Evolutionary conservation across 2,797 vertebrate genomes (phyloP), one percentile per base, ranked within the genome.

Genomic region (Microctenopoma steveboyesi): DNA sequence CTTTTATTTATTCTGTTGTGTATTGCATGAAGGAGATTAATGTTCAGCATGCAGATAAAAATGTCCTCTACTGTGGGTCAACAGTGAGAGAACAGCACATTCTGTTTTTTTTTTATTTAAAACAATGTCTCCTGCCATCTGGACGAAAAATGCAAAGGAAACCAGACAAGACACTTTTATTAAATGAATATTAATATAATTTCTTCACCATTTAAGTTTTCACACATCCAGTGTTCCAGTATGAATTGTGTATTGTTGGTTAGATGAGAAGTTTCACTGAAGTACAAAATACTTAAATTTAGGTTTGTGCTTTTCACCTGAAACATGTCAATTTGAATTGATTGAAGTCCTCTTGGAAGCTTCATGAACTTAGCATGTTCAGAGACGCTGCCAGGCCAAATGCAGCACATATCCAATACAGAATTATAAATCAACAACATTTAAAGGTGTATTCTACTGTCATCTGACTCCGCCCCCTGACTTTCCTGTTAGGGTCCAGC

Each of bases 61-160:
- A 35, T 2, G 7, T 35, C 33, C 33, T 35, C 33, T 35, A 8
- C 62, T 11, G 78, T 47, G 10, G 85, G 85, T 66, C 87, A 69
- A 60, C 81, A 40, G 70, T 87, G 85, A 59, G 83, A 85, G 60
- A 86, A 88, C 72, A 91, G 62, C 68, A 82, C 84, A 57, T 46
- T 79, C 39, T 86, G 84, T 28, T 64, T 52, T 69, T 28, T 64
- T 52, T 69, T 89, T 69, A 5, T 87, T 81, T 78, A 86, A 54
- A 63, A 91, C 63, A 74, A 91, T 3, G 10, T 37, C 37, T 37
- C 37, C 37, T 37, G 5, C 30, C 30, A 33, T 5, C 30, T 33
- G 30, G 30, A 33, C 30, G 4, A 5, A 33, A 33, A 33, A 33
- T 33, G 30, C 5, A 33, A 33, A 8, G 33, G 33, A 35, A 35